Evolutionary conservation across 2,113 vertebrate species (phyloP).

Genomic region (Delphinapterus leucas): DNA sequence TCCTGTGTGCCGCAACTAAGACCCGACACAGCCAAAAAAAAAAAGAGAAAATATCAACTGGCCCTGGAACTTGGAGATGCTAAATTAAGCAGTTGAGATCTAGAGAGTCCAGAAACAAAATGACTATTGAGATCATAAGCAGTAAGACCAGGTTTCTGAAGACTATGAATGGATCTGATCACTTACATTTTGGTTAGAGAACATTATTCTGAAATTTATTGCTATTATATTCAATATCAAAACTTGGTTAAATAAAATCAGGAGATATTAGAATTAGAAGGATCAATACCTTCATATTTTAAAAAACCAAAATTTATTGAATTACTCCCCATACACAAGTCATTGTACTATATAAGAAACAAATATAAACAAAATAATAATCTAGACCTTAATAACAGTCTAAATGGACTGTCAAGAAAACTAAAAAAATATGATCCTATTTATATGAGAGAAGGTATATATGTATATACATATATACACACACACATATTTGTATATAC

Average conservation of each 20-base stretch:
- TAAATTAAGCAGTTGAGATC: background rate
- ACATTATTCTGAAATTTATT: slow-evolving; percentile 36
- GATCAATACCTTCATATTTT: background rate
- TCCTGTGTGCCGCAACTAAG: no score
- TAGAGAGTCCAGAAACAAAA: background rate
- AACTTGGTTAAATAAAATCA: slow-evolving; percentile 8
- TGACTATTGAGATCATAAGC: background rate
- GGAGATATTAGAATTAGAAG: background rate
- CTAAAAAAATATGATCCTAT: background rate
- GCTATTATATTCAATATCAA: background rate
- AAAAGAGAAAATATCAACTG: background rate
- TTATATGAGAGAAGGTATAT: background rate
- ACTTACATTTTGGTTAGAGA: background rate
- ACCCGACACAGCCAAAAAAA: no score
- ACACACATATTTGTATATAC: background rate
- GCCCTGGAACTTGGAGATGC: background rate
- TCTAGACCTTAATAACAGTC: background rate
- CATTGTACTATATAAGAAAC: background rate
- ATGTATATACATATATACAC: background rate
- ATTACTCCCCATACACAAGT: background rate
- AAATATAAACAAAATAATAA: slow-evolving; percentile 1
- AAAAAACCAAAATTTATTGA: background rate
- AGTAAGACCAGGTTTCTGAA: background rate
- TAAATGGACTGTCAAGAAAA: background rate
- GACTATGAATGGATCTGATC: background rate